phyloP scores from a whole-genome alignment of 1,140 invertebrate genomes.

The Drosophila pallidifrons region DNA sequence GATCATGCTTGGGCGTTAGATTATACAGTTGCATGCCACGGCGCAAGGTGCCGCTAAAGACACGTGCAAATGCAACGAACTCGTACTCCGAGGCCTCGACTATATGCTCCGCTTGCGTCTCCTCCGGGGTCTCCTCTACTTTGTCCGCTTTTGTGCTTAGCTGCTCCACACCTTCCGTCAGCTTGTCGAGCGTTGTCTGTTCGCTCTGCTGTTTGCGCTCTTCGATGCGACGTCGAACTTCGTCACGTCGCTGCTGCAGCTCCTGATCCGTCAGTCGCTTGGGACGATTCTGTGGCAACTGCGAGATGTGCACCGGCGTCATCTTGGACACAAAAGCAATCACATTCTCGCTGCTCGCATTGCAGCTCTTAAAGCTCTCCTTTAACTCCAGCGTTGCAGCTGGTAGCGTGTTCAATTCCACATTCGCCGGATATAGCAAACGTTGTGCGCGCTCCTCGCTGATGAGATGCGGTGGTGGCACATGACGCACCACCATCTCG shows the following conservation, averaged over 20 bases:
- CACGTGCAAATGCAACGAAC: slow-evolving; percentile 96
- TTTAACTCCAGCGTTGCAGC: slow-evolving; percentile 90
- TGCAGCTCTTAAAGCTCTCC: slow-evolving; percentile 91
- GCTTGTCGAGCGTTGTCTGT: slow-evolving; percentile 86
- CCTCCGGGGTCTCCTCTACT: slow-evolving; percentile 42
- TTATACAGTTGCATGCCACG: slow-evolving; percentile 93
- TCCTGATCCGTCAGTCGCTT: slow-evolving; percentile 92
- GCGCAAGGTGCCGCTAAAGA: slow-evolving; percentile 95
- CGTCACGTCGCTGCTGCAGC: slow-evolving; percentile 89
- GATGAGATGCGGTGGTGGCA: slow-evolving; percentile 93
- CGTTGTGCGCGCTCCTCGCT: slow-evolving; percentile 90
- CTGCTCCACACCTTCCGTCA: slow-evolving; percentile 85
- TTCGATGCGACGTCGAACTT: slow-evolving; percentile 88
- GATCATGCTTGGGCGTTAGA: slow-evolving; percentile 96
- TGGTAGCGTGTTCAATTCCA: slow-evolving; percentile 90
- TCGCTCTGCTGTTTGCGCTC: slow-evolving; percentile 85
- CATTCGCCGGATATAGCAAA: slow-evolving; percentile 90
- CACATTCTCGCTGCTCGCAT: slow-evolving; percentile 89
- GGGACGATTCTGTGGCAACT: slow-evolving; percentile 90
- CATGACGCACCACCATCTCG: slow-evolving; percentile 91
- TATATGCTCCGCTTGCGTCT: slow-evolving; percentile 38
- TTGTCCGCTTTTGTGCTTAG: slow-evolving; percentile 49
- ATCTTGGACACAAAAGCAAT: slow-evolving; percentile 97
- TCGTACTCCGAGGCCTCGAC: slow-evolving; percentile 87
- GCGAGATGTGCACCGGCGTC: slow-evolving; percentile 88